Evolutionary conservation across 2,797 vertebrate species (phyloP).

Genomic region (Anomalospiza imberbis): DNA sequence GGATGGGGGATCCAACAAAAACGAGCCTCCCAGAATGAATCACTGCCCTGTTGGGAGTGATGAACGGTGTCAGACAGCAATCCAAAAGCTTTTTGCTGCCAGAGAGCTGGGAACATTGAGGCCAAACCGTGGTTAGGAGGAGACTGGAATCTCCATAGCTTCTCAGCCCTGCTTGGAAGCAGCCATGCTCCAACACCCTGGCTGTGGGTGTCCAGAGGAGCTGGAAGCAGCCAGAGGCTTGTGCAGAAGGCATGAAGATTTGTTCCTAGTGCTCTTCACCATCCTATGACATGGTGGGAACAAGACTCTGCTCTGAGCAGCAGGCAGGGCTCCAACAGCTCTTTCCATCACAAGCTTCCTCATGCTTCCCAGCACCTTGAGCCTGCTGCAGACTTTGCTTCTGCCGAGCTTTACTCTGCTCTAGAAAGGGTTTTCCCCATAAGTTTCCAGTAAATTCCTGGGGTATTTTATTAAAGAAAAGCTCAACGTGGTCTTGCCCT

Average conservation of each 20-base stretch:
- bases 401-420: not conserved
- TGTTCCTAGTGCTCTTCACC: not conserved
- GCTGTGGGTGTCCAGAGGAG: not conserved
- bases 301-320: not conserved
- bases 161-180: not conserved
- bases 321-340: not conserved
- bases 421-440: not conserved
- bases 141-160: not conserved
- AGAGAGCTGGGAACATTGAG: not conserved
- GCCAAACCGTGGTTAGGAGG: not conserved
- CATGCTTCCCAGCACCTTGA: not conserved
- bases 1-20: not conserved
- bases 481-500: not conserved
- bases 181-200: not conserved
- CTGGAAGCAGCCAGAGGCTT: not conserved
- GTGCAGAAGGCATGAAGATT: fast-evolving
- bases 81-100: not conserved
- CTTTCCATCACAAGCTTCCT: not conserved
- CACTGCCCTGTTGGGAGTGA: not conserved
- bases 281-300: not conserved
- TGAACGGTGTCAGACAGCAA: not conserved
- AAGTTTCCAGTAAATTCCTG: not conserved
- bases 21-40: not conserved
- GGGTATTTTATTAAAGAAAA: not conserved
- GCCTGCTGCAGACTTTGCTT: not conserved